Percentiles rank a stretch among this genome's conserved stretches.
Conservation (phyloP, 2,113 vertebrate species). For the Nipponia nippon region DNA sequence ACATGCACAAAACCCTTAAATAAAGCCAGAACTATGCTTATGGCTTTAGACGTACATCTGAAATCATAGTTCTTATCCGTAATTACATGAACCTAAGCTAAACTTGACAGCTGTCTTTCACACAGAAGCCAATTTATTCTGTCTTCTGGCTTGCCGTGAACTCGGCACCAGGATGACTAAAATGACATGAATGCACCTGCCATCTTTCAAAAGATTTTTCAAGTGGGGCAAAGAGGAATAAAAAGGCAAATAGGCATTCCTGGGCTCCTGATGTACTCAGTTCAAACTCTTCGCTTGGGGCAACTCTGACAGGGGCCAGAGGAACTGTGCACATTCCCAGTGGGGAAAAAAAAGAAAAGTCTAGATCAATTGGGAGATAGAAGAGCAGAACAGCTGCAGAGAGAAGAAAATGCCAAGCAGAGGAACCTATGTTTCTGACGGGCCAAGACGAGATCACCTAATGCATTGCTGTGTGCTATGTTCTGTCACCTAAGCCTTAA, state of each 20-base stretch:
- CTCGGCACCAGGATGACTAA: not conserved
- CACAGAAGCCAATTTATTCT: not conserved
- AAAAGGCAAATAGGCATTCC: not conserved
- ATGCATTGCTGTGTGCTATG: not conserved
- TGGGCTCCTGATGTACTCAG: not conserved
- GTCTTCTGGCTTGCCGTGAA: not conserved
- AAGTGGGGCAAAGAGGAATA: not conserved
- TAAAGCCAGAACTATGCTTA: not conserved
- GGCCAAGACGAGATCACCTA: not conserved
- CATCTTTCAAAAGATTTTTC: not conserved
- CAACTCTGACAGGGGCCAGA: not conserved
- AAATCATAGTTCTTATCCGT: not conserved
- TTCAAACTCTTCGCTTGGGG: not conserved
- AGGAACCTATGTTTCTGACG: not conserved
- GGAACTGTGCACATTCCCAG: not conserved
- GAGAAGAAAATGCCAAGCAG: not conserved
- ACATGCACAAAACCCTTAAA: not conserved
- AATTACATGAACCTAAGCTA: not conserved
- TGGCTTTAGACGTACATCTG: not conserved
- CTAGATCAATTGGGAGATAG: not conserved
- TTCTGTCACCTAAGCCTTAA: not conserved
- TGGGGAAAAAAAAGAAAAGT: not conserved
- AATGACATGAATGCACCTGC: not conserved
- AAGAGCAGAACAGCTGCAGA: not conserved
- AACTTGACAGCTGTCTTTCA: not conserved